Evolutionary conservation across 2,113 vertebrate species (phyloP), one percentile per base, ranked within the genome.

Genomic region (Dipodomys spectabilis): DNA sequence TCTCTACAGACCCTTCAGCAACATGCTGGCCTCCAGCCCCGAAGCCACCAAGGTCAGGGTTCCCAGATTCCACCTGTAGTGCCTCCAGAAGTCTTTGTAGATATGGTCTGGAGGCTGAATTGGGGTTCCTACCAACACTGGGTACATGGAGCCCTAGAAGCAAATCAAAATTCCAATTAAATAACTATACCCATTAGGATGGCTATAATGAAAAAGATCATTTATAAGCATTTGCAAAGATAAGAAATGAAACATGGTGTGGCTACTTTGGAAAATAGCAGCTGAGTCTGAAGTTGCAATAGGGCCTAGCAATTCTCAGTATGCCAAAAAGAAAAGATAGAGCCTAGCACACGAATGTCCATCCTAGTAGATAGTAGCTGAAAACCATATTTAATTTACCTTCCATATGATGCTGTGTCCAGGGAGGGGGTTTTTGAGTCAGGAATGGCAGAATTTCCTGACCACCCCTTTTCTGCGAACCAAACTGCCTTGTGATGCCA

Each of bases 1-100:
- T 78, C 45, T 91, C 86, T 35, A 13, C 28, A 2, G 32, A 45
- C 15, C 35, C 64, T 1, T 32, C 15, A 23, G 73, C 28, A 6
- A 49, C 6, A 3, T 0, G 45, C 35, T 35, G 89, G 30, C 28
- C 65, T 57, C 49, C 67, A 11, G 3, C 7, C 30, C 57, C 25
- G 1, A 80, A 32, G 30, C 28, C 49, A 5, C 64, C n/a, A 28
- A 74, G 19, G 2, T 30, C 35, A 0, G 49, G 35, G n/a, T 22
- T 86, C 53, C 85, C 60, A 49, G 96, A 22, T 49, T 87, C 96
- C 2, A 5, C 89, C 0, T 69, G 57, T 75, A 97, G 2, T 0
- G 49, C 95, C 60, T 96, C 77, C 69, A 96, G 84, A 73, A 97
- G 93, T 73, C 10, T 88, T 45, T 94, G 94, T 77, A 97, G 62